Conservation (phyloP, 1,140 invertebrate genomes). For the Elysia chlorotica region DNA sequence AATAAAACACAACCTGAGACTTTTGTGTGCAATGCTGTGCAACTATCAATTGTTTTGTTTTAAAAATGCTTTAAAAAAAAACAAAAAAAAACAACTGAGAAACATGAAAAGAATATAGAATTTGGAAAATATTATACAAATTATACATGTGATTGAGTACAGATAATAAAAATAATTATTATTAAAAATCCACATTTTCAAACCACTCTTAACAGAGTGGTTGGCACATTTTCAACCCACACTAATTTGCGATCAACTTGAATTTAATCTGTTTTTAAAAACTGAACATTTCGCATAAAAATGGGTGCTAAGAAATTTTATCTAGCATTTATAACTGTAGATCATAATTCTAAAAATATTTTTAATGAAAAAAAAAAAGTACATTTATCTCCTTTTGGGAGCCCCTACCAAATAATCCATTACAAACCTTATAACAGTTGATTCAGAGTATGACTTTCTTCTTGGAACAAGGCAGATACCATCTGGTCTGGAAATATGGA, state of each 20-base stretch:
- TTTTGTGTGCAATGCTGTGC: too few relatives aligned
- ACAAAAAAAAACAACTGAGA: not conserved
- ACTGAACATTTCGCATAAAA: not conserved
- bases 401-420: not conserved
- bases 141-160: not conserved
- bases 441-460: slow-evolving; percentile 14
- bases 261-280: not conserved
- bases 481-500: not conserved
- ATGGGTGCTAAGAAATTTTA: not conserved
- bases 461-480: not conserved
- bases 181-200: too few relatives aligned
- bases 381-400: too few relatives aligned
- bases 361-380: not conserved
- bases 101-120: not conserved
- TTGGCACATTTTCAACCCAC: too few relatives aligned
- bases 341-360: not conserved
- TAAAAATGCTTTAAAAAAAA: not conserved
- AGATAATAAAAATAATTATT: not conserved
- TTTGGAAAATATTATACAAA: not conserved
- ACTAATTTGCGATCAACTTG: not conserved
- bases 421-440: slow-evolving; percentile 3
- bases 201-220: too few relatives aligned
- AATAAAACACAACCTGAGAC: too few relatives aligned
- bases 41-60: too few relatives aligned
- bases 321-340: not conserved